Evolutionary conservation across 2,113 vertebrate species (phyloP).

Genomic region (Opisthocomus hoazin): DNA sequence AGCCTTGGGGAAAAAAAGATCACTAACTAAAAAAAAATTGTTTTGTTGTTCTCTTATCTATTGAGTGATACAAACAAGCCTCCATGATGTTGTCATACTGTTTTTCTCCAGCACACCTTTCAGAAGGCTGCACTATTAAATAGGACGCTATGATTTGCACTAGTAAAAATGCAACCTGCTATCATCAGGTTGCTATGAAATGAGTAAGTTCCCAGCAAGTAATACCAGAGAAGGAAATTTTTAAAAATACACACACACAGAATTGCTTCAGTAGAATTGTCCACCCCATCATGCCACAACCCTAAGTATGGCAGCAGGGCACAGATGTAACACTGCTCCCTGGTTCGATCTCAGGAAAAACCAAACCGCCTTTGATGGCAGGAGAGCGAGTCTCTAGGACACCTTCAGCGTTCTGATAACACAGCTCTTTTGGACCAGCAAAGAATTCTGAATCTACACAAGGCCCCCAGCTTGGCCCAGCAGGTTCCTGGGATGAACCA

Average conservation of each 20-base stretch:
- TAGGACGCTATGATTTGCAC: background rate
- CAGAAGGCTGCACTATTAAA: background rate
- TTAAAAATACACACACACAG: accelerated
- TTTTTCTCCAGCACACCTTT: background rate
- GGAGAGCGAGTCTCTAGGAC: background rate
- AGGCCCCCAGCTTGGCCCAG: background rate
- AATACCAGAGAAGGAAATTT: background rate
- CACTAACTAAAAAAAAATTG: background rate
- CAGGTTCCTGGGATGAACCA: background rate
- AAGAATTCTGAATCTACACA: background rate
- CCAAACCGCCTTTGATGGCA: background rate
- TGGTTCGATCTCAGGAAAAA: background rate
- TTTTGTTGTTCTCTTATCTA: background rate
- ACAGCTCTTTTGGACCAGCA: background rate
- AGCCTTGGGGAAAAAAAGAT: background rate
- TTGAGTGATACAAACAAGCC: background rate
- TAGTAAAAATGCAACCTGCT: background rate
- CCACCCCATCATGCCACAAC: background rate
- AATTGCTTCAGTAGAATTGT: background rate
- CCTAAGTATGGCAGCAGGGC: background rate
- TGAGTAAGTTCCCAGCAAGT: background rate
- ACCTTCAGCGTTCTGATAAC: background rate
- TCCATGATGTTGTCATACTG: background rate
- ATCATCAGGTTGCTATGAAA: background rate
- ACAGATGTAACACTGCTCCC: background rate